Evolutionary conservation across 2,888 invertebrate genomes (phyloP).

Genomic region (Ceraclea dissimilis): DNA sequence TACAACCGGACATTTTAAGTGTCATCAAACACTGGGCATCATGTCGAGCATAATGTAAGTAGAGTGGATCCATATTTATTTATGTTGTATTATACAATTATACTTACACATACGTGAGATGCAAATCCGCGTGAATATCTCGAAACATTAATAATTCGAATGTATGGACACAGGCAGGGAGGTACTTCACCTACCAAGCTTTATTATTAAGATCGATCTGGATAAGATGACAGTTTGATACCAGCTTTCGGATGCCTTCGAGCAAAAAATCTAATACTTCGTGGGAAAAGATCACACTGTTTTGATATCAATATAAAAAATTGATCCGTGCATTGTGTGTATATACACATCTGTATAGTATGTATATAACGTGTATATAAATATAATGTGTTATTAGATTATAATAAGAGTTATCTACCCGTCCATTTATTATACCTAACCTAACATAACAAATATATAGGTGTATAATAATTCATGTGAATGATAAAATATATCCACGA

Average conservation of each 20-base stretch:
- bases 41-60: too few relatives aligned
- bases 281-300: background rate
- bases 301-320: background rate
- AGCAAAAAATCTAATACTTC: conserved; percentile 2
- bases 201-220: background rate
- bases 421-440: too few relatives aligned
- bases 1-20: too few relatives aligned
- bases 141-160: background rate
- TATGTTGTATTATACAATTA: too few relatives aligned
- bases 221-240: conserved; percentile 2
- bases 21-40: too few relatives aligned
- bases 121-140: conserved; percentile 14
- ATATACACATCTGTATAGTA: background rate
- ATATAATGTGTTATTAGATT: too few relatives aligned
- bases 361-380: background rate
- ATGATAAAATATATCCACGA: too few relatives aligned
- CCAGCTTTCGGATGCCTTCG: background rate
- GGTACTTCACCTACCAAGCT: background rate
- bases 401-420: too few relatives aligned
- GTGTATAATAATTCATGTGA: too few relatives aligned
- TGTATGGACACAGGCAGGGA: background rate
- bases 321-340: background rate
- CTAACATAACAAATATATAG: too few relatives aligned
- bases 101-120: conserved; percentile 1
- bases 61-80: too few relatives aligned